phyloP scores from a whole-genome alignment of 2,797 vertebrate species.

The Pempheris klunzingeri region DNA sequence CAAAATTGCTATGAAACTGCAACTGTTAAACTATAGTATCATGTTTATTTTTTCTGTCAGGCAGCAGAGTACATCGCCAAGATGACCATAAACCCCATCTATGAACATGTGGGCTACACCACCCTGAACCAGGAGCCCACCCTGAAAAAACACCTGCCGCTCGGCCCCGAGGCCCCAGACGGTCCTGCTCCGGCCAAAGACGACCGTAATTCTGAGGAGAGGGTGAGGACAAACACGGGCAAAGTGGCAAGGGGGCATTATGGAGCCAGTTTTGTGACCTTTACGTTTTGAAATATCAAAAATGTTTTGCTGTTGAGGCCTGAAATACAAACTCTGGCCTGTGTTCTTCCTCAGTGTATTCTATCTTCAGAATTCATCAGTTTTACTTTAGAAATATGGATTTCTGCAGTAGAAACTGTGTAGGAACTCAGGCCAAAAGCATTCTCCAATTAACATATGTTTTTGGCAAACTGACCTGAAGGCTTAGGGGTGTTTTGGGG shows the following conservation, averaged over 20 bases:
- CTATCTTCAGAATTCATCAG: not conserved
- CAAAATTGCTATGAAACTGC: not conserved
- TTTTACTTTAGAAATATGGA: not conserved
- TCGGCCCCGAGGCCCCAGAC: constrained; percentile 89
- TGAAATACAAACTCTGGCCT: not conserved
- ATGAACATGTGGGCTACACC: constrained; percentile 99
- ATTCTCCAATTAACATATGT: constrained; percentile 5
- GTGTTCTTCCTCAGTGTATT: not conserved
- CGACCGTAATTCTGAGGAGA: constrained; percentile 89
- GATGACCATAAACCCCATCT: constrained; percentile 99
- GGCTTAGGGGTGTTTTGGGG: not conserved
- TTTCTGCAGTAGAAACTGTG: not conserved
- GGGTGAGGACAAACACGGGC: constrained; percentile 87
- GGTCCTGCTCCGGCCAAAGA: constrained; percentile 88
- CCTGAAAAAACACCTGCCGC: constrained; percentile 90
- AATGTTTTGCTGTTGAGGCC: not conserved
- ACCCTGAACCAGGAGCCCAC: constrained; percentile 97
- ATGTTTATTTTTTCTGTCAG: constrained; percentile 45
- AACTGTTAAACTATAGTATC: not conserved
- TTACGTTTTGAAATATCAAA: too few species aligned
- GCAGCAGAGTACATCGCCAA: constrained; percentile 98
- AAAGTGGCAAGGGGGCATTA: too few species aligned
- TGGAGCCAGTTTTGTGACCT: not conserved
- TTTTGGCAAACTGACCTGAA: constrained; percentile 31
- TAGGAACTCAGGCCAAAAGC: not conserved